Evolutionary conservation across 2,113 vertebrate species (phyloP).

Genomic region (Pelobates fuscus): DNA sequence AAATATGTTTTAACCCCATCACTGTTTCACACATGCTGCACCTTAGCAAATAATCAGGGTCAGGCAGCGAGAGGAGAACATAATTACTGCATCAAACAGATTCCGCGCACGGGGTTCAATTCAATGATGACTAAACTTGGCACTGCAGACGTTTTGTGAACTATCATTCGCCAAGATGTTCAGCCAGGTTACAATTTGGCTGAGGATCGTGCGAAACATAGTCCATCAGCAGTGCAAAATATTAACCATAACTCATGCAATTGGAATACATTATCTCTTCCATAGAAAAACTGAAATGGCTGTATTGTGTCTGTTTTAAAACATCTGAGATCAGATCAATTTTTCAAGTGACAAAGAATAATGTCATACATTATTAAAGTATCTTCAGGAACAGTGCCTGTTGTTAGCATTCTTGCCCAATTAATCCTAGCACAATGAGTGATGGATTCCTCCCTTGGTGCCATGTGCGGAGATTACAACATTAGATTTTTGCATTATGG

Average conservation of each 20-base stretch:
- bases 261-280: background rate
- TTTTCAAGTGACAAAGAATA: conserved; percentile 35
- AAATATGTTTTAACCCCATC: conserved; percentile 10
- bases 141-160: too few species aligned
- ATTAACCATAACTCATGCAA: background rate
- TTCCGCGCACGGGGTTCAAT: too few species aligned
- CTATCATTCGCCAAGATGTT: too few species aligned
- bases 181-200: too few species aligned
- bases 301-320: conserved; percentile 20
- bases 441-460: conserved; percentile 56
- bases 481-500: conserved; percentile 53
- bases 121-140: too few species aligned
- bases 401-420: conserved; percentile 51
- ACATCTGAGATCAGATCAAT: conserved; percentile 19
- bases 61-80: background rate
- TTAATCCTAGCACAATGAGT: conserved; percentile 53
- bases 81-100: background rate
- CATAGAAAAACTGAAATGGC: conserved; percentile 1
- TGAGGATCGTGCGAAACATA: too few species aligned
- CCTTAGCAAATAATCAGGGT: background rate
- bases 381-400: conserved; percentile 37
- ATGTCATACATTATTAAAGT: conserved; percentile 35
- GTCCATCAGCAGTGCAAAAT: too few species aligned
- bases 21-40: background rate
- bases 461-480: conserved; percentile 44